Percentiles rank a stretch among this genome's conserved stretches.
Conservation (phyloP, 2,113 vertebrate species). For the Paracanthobrama guichenoti region DNA sequence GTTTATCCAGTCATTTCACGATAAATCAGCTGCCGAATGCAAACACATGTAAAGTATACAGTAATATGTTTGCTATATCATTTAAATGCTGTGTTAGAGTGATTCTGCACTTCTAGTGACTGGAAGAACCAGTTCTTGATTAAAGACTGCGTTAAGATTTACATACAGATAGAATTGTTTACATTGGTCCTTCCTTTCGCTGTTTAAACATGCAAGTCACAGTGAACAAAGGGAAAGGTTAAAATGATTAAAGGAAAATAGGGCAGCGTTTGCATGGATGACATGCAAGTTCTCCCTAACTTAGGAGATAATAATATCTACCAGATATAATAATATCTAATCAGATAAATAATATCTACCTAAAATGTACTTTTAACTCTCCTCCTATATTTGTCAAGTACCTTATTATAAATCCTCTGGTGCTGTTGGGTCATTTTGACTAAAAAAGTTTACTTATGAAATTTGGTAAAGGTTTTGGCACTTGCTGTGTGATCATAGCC, state of each 20-base stretch:
- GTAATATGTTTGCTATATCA: not conserved
- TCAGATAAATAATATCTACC: too few species aligned
- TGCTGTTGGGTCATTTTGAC: too few species aligned
- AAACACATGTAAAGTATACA: not conserved
- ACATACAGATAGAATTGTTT: not conserved
- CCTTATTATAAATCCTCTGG: too few species aligned
- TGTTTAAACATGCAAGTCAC: conserved; percentile 23
- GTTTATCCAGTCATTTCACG: not conserved
- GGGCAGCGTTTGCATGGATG: not conserved
- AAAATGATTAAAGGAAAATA: not conserved
- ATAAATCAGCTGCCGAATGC: not conserved
- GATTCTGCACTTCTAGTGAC: not conserved
- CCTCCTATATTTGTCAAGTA: too few species aligned
- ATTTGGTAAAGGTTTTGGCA: too few species aligned
- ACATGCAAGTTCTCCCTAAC: not conserved
- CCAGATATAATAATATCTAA: too few species aligned
- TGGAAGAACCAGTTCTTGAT: conserved; percentile 1
- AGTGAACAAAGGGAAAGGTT: not conserved
- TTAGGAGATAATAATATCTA: too few species aligned
- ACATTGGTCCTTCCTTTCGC: not conserved
- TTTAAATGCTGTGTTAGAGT: not conserved
- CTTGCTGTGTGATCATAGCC: too few species aligned
- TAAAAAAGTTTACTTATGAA: too few species aligned
- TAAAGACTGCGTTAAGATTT: not conserved
- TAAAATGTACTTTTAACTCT: not conserved